Evolutionary conservation across 2,888 invertebrate genomes (phyloP), one percentile per base, ranked within the genome.

Genomic region (Stenotaenia linearis): DNA sequence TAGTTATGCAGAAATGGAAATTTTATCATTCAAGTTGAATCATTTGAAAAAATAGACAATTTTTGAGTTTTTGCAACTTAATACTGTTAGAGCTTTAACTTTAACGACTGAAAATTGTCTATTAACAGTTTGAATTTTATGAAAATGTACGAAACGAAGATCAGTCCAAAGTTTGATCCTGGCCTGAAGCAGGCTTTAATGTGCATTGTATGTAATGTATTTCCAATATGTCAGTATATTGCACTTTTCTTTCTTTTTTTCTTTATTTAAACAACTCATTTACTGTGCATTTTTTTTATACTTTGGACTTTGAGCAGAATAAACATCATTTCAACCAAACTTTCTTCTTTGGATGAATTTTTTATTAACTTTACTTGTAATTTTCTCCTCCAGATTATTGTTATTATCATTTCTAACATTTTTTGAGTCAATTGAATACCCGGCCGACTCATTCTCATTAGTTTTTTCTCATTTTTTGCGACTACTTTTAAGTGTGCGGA

Each of bases 131-230:
- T 45, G 56, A 56, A 9, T 50, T 50, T 50, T 50, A 56, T 56
- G 56, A 56, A 56, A 56, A 56, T 56, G 37, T 56, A 21, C 7
- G 21, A 6, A 56, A 21, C 15, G 21, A 56, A 4, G 56, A 56
- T 56, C 56, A 56, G 56, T 56, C 56, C 56, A 56, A 56, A 56
- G 56, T 56, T 56, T 56, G 56, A 56, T 56, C 56, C 56, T 56
- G 56, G 56, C 56, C 56, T 56, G 56, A 56, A 56, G 56, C 56
- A 56, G 56, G 56, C 56, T 56, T 56, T 23, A 56, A 56, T 56
- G 56, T 56, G 21, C 21, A 56, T 56, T 56, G 56, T 56, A 4
- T 56, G 56, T 56, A 56, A 56, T 56, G 56, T 56, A 56, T 56
- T 56, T 56, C 56, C 18, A 18, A 56, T 56, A 56, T 56, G 21